Conservation (phyloP, 2,888 invertebrate species). For the Marasmarcha lunaedactyla region DNA sequence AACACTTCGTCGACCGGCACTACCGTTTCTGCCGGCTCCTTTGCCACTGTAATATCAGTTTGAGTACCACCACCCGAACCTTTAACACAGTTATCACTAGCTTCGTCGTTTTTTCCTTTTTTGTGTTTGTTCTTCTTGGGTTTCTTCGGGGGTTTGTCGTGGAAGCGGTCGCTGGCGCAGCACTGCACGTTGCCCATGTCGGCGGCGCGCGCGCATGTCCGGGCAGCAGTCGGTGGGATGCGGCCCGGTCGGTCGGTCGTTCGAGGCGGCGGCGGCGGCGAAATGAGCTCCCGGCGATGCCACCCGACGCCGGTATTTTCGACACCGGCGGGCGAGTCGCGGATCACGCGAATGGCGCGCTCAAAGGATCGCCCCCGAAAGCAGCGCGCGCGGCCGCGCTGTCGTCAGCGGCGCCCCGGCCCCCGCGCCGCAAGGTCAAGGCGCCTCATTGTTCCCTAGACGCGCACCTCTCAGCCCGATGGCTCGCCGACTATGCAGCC, state of each 20-base stretch:
- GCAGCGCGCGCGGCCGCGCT: conserved; percentile 56
- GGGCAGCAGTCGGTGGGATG: conserved; percentile 55
- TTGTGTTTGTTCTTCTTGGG: conserved; percentile 39
- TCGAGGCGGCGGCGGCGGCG: conserved; percentile 61
- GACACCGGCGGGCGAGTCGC: conserved; percentile 47
- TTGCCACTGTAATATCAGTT: conserved; percentile 47
- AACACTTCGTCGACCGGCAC: conserved; percentile 33
- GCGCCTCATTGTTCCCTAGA: conserved; percentile 58
- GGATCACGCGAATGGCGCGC: conserved; percentile 66
- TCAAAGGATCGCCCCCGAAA: conserved; percentile 69
- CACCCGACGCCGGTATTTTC: conserved; percentile 62
- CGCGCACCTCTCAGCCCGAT: conserved; percentile 34
- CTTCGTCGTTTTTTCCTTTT: conserved; percentile 19
- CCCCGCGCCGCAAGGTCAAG: conserved; percentile 65
- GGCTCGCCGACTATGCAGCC: conserved; percentile 26
- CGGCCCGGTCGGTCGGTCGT: conserved; percentile 64
- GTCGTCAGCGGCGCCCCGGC: conserved; percentile 60
- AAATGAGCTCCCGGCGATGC: conserved; percentile 25
- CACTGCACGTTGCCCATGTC: conserved; percentile 70
- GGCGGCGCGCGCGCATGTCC: conserved; percentile 60
- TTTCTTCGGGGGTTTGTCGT: conserved; percentile 45
- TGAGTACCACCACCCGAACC: conserved; percentile 33
- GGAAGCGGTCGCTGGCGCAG: conserved; percentile 62
- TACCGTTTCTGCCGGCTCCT: conserved; percentile 40
- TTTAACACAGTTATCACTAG: conserved; percentile 36